phyloP scores from a whole-genome alignment of 2,113 vertebrate species.

The Cynoglossus semilaevis region DNA sequence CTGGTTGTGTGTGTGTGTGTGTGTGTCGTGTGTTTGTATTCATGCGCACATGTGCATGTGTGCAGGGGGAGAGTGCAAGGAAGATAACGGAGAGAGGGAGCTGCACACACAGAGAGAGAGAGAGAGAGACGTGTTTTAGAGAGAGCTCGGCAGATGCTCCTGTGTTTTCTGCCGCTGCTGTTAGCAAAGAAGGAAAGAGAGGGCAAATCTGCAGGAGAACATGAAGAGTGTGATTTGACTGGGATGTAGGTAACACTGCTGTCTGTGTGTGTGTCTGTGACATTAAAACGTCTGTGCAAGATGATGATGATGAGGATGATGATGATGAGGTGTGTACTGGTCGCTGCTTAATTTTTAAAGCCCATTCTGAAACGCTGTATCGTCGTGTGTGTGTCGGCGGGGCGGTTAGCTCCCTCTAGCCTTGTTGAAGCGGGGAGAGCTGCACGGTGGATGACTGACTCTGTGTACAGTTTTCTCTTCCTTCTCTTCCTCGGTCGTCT shows the following conservation, averaged over 20 bases:
- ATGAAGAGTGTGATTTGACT: conserved; percentile 34
- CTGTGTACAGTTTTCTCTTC: no score
- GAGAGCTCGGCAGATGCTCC: conserved; percentile 26
- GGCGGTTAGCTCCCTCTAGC: no score
- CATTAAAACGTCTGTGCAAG: background rate
- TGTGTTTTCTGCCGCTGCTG: no score
- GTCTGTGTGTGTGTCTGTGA: conserved; percentile 11
- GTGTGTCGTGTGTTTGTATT: no score
- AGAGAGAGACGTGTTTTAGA: background rate
- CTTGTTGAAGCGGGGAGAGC: no score
- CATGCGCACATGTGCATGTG: background rate
- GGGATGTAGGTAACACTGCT: conserved; percentile 44
- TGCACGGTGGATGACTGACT: no score
- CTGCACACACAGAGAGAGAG: background rate
- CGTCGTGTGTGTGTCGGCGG: background rate
- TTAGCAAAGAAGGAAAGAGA: conserved; percentile 23
- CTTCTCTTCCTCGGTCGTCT: no score
- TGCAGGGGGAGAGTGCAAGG: no score
- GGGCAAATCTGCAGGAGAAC: conserved; percentile 49
- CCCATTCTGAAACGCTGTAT: background rate
- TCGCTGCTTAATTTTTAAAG: background rate
- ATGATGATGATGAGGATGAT: no score
- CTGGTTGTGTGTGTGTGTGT: no score
- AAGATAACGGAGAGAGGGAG: background rate
- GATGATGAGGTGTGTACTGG: no score